Percentiles rank a stretch among this genome's conserved stretches.
phyloP scores from a whole-genome alignment of 2,888 invertebrate genomes.

The Cerceris rybyensis region DNA sequence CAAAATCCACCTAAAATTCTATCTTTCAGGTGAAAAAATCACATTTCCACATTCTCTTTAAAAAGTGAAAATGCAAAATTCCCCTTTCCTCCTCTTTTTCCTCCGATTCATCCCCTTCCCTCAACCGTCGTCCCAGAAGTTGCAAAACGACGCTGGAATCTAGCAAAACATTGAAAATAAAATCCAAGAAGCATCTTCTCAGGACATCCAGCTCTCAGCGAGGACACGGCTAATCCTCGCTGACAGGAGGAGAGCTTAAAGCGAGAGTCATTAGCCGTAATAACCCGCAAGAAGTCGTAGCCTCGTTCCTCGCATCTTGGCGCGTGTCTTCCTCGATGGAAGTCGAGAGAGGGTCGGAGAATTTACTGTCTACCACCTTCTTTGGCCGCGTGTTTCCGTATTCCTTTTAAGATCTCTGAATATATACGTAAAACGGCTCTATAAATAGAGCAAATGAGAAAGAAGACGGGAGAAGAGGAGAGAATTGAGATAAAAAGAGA shows the following conservation, averaged over 20 bases:
- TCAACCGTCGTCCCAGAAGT: no score
- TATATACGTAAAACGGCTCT: conserved; percentile 53
- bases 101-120: no score
- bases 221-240: conserved; percentile 31
- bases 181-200: not conserved
- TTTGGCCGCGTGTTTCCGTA: conserved; percentile 39
- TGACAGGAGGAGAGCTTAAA: conserved; percentile 21
- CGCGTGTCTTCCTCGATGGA: conserved; percentile 29
- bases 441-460: conserved; percentile 56
- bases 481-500: not conserved
- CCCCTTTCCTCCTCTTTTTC: no score
- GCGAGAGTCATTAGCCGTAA: conserved; percentile 24
- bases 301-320: conserved; percentile 10
- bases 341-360: conserved; percentile 9
- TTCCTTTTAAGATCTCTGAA: conserved; percentile 39
- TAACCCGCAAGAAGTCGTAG: conserved; percentile 19
- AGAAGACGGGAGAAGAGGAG: not conserved
- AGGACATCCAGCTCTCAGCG: not conserved
- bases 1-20: no score
- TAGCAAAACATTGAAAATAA: not conserved
- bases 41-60: no score
- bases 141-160: no score
- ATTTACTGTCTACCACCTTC: conserved; percentile 41
- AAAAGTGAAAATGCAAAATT: no score
- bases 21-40: no score